Evolutionary conservation across 2,888 invertebrate genomes (phyloP), one percentile per base, ranked within the genome.

Genomic region (Brachypterus glaber): DNA sequence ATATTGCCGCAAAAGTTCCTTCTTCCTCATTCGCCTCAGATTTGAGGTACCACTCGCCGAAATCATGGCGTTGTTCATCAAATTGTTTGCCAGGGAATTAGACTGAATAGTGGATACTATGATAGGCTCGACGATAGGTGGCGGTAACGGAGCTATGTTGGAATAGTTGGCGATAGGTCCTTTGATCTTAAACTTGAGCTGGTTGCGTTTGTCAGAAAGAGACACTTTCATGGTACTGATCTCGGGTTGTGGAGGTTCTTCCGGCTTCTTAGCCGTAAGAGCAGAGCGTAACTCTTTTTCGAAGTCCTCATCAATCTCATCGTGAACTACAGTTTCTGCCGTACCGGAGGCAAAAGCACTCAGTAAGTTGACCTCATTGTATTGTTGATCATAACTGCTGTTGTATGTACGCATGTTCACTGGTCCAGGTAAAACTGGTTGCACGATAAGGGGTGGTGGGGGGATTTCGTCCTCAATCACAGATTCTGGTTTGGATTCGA

Each of bases 361-460:
- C 30, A 84, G 60, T 57, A 82, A 76, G 54, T 73, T 75, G 45
- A 79, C 79, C 45, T 72, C 73, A 13, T 76, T 70, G 2, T 68
- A 67, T 40, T 73, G 71, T 16, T 72, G 71, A 44, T 79, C 79
- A 41, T 73, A 70, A 1, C 72, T 68, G 17, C 67, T 71, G 55
- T 78, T 84, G 59, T 89, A 89, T 0, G 88, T 88, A 36, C 89
- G 76, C 89, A 89, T 89, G 59, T 89, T 88, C 1, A 89, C 89
- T 0, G 89, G 89, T 2, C 87, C 89, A 0, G 89, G 88, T 44
- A 89, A 62, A 34, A 88, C 75, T 0, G 85, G 81, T 47, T 77
- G 72, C 4, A 82, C 82, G 43, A 76, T 69, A 12, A 70, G 57
- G 29, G 67, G 68, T 16, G 51, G 45, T 27, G 8, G 8, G 12